Conservation (phyloP, 2,113 vertebrate species). For the Choloepus hoffmanni region DNA sequence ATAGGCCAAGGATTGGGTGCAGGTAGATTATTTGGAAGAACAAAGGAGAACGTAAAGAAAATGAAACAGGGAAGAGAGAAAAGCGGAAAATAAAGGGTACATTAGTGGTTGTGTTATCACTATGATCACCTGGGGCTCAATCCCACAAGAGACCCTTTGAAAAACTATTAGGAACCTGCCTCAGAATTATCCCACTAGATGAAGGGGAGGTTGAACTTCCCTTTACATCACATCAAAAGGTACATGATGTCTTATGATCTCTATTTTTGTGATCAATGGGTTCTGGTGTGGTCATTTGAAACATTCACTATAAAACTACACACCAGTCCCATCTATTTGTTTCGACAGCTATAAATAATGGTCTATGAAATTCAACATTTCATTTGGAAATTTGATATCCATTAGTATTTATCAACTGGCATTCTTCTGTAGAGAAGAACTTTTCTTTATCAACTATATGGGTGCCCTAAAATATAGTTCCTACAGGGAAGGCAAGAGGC, state of each 20-base stretch:
- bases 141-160: not conserved
- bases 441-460: accelerated
- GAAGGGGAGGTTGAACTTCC: not conserved
- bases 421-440: too few species aligned
- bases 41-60: too few species aligned
- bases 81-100: not conserved
- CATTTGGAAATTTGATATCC: not conserved
- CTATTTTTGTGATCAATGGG: too few species aligned
- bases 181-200: not conserved
- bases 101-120: accelerated
- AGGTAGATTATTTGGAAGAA: not conserved
- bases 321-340: accelerated
- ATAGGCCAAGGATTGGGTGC: not conserved
- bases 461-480: not conserved
- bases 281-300: not conserved
- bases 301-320: accelerated
- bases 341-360: not conserved
- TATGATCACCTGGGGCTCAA: accelerated
- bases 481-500: not conserved
- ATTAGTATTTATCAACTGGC: not conserved
- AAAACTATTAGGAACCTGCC: not conserved
- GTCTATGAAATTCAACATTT: accelerated
- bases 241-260: accelerated
- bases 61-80: not conserved
- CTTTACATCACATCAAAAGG: not conserved